Conservation (phyloP, 2,113 vertebrate species). For the Acanthisitta chloris region DNA sequence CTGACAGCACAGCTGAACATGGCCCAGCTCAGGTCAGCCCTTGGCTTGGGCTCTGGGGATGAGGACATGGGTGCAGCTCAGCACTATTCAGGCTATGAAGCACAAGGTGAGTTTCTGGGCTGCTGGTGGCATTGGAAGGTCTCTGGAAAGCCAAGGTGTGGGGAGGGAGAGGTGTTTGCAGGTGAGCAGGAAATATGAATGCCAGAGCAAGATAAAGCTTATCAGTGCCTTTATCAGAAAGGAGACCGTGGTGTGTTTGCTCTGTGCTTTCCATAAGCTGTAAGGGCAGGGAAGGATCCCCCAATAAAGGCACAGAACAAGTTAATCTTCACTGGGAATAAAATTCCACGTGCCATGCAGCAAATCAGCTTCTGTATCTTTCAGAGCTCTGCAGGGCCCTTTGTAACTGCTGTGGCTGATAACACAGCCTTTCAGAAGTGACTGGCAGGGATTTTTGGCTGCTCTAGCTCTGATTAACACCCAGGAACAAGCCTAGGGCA, state of each 20-base stretch:
- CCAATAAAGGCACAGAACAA: background rate
- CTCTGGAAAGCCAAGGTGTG: accelerated
- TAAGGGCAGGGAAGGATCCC: background rate
- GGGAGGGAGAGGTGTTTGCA: too few relatives aligned
- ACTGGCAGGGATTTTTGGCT: background rate
- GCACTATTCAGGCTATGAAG: slow-evolving; percentile 85
- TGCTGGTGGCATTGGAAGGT: background rate
- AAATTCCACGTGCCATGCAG: background rate
- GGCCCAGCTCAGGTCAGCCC: slow-evolving; percentile 82
- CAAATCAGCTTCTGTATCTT: background rate
- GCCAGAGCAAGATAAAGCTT: background rate
- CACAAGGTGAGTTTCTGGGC: slow-evolving; percentile 80
- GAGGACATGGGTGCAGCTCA: slow-evolving; percentile 71
- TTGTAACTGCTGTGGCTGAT: background rate
- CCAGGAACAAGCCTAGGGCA: background rate
- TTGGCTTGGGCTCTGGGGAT: slow-evolving; percentile 68
- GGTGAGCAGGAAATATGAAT: accelerated
- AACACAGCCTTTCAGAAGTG: background rate
- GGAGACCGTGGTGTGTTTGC: background rate
- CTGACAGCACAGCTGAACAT: slow-evolving; percentile 86
- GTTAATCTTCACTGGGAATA: background rate
- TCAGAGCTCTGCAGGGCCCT: background rate
- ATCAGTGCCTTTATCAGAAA: background rate
- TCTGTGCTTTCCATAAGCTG: background rate
- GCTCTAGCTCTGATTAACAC: background rate